Conservation (phyloP, 2,797 vertebrate genomes). For the Notoglanidium macrostoma region DNA sequence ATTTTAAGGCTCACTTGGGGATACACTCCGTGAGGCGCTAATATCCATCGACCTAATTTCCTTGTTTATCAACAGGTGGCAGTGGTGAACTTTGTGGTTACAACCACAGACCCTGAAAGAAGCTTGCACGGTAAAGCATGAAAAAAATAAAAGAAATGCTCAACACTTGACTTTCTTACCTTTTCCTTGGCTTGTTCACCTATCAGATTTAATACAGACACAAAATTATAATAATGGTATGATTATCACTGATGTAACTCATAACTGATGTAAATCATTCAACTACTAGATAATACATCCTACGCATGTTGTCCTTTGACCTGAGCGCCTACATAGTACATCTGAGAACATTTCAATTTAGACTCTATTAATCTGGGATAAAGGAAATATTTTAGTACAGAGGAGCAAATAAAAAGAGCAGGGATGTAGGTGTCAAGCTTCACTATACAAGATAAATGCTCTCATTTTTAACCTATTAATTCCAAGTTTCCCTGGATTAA, state of each 20-base stretch:
- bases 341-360: neutral
- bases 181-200: neutral
- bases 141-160: neutral
- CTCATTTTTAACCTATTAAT: neutral
- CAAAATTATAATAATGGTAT: neutral
- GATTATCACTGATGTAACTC: neutral
- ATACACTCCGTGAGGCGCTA: no score
- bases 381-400: neutral
- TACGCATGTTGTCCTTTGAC: neutral
- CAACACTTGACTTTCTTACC: neutral
- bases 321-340: neutral
- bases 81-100: neutral
- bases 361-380: neutral
- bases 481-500: neutral
- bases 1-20: no score
- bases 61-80: constrained; percentile 25
- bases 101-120: neutral
- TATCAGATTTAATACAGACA: neutral
- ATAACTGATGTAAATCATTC: neutral
- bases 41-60: neutral
- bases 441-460: neutral
- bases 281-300: neutral
- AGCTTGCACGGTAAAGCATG: neutral
- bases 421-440: no score
- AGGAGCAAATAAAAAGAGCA: neutral